Evolutionary conservation across 2,113 vertebrate genomes (phyloP).

Genomic region (Indri indri): DNA sequence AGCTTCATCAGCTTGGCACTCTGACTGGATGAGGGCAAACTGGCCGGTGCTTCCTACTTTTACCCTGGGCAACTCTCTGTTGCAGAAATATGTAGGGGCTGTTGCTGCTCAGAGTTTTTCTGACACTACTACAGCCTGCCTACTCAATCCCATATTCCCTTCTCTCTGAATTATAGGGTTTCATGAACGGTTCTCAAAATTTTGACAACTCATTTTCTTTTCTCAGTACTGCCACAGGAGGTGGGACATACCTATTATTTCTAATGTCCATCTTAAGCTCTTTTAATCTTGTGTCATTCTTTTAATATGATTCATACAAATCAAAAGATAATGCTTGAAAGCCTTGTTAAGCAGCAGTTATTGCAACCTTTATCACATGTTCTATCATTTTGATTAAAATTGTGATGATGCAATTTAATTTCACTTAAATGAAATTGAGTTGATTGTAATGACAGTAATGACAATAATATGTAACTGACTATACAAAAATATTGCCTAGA

Average conservation of each 20-base stretch:
- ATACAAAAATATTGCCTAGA: not conserved
- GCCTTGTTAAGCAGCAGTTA: slow-evolving; percentile 12
- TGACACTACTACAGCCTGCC: not conserved
- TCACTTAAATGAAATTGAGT: slow-evolving; percentile 37
- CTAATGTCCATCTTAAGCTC: not conserved
- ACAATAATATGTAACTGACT: not conserved
- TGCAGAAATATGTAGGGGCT: not conserved
- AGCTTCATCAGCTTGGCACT: no score
- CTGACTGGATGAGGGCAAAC: not conserved
- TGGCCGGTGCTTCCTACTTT: not conserved
- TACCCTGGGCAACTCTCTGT: not conserved
- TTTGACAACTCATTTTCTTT: not conserved
- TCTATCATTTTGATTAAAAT: slow-evolving; percentile 36
- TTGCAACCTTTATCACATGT: not conserved
- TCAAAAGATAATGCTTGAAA: not conserved
- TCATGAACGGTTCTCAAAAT: not conserved
- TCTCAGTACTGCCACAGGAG: not conserved
- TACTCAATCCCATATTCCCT: not conserved
- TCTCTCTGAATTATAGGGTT: not conserved
- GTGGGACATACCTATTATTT: not conserved
- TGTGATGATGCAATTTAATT: slow-evolving; percentile 6
- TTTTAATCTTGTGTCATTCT: not conserved
- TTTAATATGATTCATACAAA: not conserved
- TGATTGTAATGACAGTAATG: not conserved
- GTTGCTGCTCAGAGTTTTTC: not conserved